Conservation (phyloP, 2,797 vertebrate species). For the Etheostoma perlongum region DNA sequence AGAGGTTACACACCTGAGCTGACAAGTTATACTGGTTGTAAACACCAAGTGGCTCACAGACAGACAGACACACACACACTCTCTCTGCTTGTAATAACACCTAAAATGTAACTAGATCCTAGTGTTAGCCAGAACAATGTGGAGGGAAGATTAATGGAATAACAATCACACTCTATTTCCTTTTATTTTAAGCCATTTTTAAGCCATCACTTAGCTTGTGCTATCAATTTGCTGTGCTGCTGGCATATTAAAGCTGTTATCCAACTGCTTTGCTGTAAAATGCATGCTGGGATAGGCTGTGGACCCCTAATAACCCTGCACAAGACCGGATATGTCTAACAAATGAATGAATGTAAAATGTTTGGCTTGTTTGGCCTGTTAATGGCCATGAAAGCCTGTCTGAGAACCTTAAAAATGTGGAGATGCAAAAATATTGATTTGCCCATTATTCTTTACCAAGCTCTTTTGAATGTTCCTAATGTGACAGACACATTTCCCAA, state of each 20-base stretch:
- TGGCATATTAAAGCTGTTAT: background rate
- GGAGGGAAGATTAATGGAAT: background rate
- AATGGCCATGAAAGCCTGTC: background rate
- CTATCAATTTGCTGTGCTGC: background rate
- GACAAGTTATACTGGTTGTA: conserved; percentile 49
- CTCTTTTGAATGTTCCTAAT: too few species aligned
- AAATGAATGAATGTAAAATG: background rate
- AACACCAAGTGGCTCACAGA: background rate
- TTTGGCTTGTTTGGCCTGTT: background rate
- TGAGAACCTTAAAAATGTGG: background rate
- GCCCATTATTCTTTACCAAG: background rate
- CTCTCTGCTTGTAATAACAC: background rate
- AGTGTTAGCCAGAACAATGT: background rate
- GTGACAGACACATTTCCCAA: background rate
- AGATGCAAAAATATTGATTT: background rate
- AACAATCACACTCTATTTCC: background rate
- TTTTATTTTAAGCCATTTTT: background rate
- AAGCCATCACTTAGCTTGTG: background rate
- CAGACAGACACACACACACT: too few species aligned
- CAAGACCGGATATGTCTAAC: background rate
- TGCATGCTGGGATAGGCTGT: background rate
- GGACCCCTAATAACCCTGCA: background rate
- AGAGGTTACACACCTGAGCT: conserved; percentile 1
- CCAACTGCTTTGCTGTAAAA: background rate
- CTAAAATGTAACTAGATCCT: background rate